phyloP scores from a whole-genome alignment of 2,797 vertebrate genomes.

The Sebastes goodei region DNA sequence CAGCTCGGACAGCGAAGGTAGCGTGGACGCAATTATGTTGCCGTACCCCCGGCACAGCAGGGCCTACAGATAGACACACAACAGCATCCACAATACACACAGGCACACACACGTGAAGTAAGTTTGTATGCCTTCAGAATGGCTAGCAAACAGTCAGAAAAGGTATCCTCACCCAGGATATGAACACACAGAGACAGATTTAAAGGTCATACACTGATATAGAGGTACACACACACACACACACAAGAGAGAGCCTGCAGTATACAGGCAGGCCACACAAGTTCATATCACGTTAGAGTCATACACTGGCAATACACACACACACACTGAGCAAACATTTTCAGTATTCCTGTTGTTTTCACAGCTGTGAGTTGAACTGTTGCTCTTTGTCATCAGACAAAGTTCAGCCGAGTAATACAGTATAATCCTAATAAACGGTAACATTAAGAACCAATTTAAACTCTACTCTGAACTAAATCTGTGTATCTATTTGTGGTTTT shows the following conservation, averaged over 20 bases:
- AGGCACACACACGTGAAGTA: neutral
- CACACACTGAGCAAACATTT: neutral
- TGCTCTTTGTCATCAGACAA: slow-evolving; percentile 47
- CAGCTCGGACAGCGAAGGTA: slow-evolving; percentile 98
- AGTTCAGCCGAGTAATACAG: slow-evolving; percentile 33
- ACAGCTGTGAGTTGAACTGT: slow-evolving; percentile 66
- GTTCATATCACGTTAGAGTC: neutral
- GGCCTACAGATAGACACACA: slow-evolving; percentile 80
- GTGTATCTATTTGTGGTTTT: slow-evolving; percentile 63
- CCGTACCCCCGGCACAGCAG: slow-evolving; percentile 81
- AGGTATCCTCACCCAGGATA: slow-evolving; percentile 4
- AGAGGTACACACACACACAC: neutral
- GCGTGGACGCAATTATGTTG: slow-evolving; percentile 91
- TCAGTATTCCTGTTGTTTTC: slow-evolving; percentile 50
- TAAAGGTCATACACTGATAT: neutral
- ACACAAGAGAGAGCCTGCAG: neutral
- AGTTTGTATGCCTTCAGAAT: slow-evolving; percentile 1
- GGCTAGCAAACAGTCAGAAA: slow-evolving; percentile 3
- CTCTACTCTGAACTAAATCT: slow-evolving; percentile 37
- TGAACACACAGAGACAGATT: slow-evolving; percentile 15
- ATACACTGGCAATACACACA: slow-evolving; percentile 4
- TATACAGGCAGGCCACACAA: neutral
- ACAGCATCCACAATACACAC: slow-evolving; percentile 3
- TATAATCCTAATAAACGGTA: neutral
- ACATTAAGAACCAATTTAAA: slow-evolving; percentile 10